Evolutionary conservation across 2,113 vertebrate species (phyloP).

Genomic region (Phrynosoma blainvillii): DNA sequence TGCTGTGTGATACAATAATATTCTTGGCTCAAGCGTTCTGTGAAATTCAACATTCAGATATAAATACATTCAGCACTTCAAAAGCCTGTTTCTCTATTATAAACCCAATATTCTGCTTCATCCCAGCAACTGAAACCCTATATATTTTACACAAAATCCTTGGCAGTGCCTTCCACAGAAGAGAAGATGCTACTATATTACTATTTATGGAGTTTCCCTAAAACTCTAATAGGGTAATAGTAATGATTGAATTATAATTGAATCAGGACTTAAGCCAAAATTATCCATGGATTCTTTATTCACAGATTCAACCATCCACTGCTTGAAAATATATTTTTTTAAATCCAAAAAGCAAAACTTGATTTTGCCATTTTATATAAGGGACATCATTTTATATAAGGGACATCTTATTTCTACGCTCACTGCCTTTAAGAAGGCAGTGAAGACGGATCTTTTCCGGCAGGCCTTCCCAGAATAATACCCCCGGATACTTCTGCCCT

Average conservation of each 20-base stretch:
- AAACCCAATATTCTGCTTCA: background rate
- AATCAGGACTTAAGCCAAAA: background rate
- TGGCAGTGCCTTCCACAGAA: background rate
- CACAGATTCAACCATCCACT: background rate
- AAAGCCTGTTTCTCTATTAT: background rate
- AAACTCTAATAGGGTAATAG: background rate
- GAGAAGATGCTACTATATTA: conserved; percentile 28
- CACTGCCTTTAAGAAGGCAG: no score
- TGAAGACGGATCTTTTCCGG: no score
- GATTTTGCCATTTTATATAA: no score
- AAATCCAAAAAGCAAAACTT: no score
- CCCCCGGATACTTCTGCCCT: no score
- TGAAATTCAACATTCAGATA: background rate
- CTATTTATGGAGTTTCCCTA: background rate
- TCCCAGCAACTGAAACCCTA: background rate
- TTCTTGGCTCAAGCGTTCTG: no score
- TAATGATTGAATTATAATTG: conserved; percentile 18
- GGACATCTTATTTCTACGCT: no score
- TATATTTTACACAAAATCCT: background rate
- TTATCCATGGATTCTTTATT: background rate
- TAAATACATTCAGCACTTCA: no score
- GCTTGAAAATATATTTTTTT: no score
- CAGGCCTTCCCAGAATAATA: no score
- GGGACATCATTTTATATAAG: no score
- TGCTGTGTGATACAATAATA: no score